Base-by-base conservation (phyloP, 2,113 vertebrate species). In the Periophthalmodon schlosseri region DNA sequence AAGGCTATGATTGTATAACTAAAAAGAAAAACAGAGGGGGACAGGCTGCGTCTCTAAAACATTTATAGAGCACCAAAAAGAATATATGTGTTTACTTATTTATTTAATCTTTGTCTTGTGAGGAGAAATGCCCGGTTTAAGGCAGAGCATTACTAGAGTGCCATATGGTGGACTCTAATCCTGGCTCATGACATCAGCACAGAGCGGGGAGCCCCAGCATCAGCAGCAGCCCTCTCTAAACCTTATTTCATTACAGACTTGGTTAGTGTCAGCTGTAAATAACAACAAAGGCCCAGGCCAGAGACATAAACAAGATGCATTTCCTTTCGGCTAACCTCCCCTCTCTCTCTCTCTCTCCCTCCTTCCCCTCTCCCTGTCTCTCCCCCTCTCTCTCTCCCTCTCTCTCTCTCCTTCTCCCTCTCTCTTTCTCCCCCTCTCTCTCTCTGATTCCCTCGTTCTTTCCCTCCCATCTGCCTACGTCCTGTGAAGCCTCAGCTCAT, bases 131-230 rank as follows among this genome's bases (percentile, higher is more conserved):
- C 61, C 74, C 72, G 70, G 72, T 81, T 74, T 67, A 44, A 16
- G 18, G 50, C 50, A 49, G 77, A 75, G 85, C 84, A 88, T 91
- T 89, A 92, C 69, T 82, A 73, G 78, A 4, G 46, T 77, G 85
- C 88, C 91, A 91, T 90, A 88, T 87, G 91, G 91, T 76, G 82
- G 58, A 61, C 85, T 87, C 87, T 91, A 92, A 93, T 93, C 88
- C 89, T 84, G 78, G 77, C 21, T 81, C 76, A 78, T 93, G 92
- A 92, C 90, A 89, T 92, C 90, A 92, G 69, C 28, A 70, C 72
- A 47, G 80, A 86, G 83, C 21, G 58, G 80, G 83, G 78, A 88
- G 81, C 77, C 74, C 85, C 80, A 44, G 66, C 76, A 64, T 86
- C 60, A 52, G 15, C 10, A 60, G 12, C 28, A 16, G 14, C 81